phyloP scores from a whole-genome alignment of 2,888 invertebrate species.

The Teleiodes luculella region DNA sequence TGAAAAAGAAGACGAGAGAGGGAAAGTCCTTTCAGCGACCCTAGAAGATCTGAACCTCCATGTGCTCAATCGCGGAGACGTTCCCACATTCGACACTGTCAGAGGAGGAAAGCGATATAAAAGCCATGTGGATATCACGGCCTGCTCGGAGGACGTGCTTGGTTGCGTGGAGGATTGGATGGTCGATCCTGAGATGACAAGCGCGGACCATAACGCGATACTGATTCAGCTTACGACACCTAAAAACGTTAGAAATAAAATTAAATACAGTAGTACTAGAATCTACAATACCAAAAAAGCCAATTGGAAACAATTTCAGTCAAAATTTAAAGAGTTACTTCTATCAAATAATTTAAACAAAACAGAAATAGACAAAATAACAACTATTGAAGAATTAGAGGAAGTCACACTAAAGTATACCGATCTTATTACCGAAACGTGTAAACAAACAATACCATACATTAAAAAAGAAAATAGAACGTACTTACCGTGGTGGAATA shows the following conservation, averaged over 20 bases:
- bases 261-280: not conserved
- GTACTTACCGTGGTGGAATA: slow-evolving; percentile 1
- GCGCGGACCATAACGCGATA: slow-evolving; percentile 20
- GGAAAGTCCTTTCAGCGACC: slow-evolving; percentile 8
- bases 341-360: not conserved
- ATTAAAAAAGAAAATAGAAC: not conserved
- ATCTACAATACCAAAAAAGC: not conserved
- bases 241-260: not conserved
- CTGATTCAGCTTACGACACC: too few species aligned
- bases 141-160: slow-evolving; percentile 10
- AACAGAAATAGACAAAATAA: too few species aligned
- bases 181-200: slow-evolving; percentile 14
- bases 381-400: not conserved
- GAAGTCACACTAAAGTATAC: not conserved
- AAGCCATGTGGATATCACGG: slow-evolving; percentile 22
- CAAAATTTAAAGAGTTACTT: not conserved
- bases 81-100: slow-evolving; percentile 18
- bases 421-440: not conserved
- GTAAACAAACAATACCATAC: not conserved
- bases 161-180: slow-evolving; percentile 10
- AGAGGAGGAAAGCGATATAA: not conserved
- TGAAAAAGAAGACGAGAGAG: slow-evolving; percentile 17
- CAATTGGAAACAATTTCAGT: not conserved
- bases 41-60: slow-evolving; percentile 16
- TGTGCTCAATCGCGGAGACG: slow-evolving; percentile 12